phyloP scores from a whole-genome alignment of 1,140 invertebrate species.

The Calliopsis andreniformis region DNA sequence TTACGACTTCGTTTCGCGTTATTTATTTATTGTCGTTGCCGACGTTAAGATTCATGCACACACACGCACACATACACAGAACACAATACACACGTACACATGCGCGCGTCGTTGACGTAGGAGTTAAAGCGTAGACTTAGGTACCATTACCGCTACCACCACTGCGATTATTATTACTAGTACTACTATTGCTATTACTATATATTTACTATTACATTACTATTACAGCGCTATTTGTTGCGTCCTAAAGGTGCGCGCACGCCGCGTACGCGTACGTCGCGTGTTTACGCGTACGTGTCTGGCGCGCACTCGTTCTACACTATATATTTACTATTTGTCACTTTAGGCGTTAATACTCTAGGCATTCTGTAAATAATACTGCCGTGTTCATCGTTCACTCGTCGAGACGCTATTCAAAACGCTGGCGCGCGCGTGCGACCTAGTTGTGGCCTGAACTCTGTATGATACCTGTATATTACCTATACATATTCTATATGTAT shows the following conservation, averaged over 20 bases:
- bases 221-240: constrained; percentile 55
- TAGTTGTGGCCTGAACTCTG: constrained; percentile 35
- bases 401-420: constrained; percentile 22
- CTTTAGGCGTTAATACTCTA: constrained; percentile 52
- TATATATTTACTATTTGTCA: constrained; percentile 54
- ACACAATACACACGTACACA: neutral
- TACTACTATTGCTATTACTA: constrained; percentile 42
- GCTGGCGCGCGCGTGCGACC: neutral
- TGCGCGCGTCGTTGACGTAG: constrained; percentile 14
- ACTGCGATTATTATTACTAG: constrained; percentile 64
- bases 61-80: neutral
- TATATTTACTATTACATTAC: constrained; percentile 47
- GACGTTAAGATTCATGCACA: constrained; percentile 4
- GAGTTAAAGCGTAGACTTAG: constrained; percentile 37
- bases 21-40: constrained; percentile 56
- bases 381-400: constrained; percentile 30
- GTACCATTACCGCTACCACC: constrained; percentile 50
- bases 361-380: constrained; percentile 57
- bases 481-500: constrained; percentile 62
- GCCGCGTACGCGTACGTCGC: neutral
- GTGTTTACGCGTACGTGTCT: constrained; percentile 28
- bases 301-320: constrained; percentile 59
- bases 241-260: constrained; percentile 34
- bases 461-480: constrained; percentile 60
- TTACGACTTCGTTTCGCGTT: constrained; percentile 58